These are phyloP conservation scores for Pteromalus puparum DNA, from an alignment of 1,140 invertebrate species.

Conservation along the genomic window DNA sequence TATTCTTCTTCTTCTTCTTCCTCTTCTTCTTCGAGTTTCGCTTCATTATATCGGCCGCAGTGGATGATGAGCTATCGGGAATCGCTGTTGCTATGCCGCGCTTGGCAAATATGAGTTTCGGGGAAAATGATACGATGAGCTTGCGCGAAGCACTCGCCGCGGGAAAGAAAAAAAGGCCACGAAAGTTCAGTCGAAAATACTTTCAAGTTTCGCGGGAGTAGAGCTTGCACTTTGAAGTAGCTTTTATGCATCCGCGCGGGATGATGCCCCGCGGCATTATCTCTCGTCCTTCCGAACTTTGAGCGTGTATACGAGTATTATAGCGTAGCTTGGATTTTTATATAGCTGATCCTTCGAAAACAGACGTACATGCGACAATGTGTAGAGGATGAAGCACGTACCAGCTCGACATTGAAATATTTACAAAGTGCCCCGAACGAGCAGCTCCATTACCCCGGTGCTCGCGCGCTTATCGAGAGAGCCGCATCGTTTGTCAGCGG, in stretches of 20 bases:
- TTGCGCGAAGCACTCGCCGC: not conserved
- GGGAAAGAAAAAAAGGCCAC: not conserved
- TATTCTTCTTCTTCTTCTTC: not conserved
- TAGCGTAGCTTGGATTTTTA: too few species aligned
- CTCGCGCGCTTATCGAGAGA: not conserved
- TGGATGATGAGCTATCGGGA: not conserved
- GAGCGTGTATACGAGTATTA: not conserved
- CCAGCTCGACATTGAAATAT: slow-evolving; percentile 23
- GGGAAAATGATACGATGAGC: not conserved
- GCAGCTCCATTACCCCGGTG: slow-evolving; percentile 4
- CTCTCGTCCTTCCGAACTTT: not conserved
- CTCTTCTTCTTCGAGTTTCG: too few species aligned
- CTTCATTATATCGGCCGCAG: not conserved
- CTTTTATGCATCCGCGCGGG: not conserved
- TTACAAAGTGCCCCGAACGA: slow-evolving; percentile 14
- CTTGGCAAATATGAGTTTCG: too few species aligned
- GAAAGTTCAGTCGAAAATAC: not conserved
- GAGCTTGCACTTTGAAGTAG: not conserved
- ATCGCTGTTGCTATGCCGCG: not conserved
- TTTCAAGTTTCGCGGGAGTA: not conserved
- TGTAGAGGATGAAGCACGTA: too few species aligned
- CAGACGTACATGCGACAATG: too few species aligned
- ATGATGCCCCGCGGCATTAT: slow-evolving; percentile 1
- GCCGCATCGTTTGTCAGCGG: not conserved
- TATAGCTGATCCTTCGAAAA: too few species aligned